A percentile compares a stretch with the other conserved stretches of the same genome.
phyloP scores from a whole-genome alignment of 2,797 vertebrate species.

The Phataginus tetradactyla region DNA sequence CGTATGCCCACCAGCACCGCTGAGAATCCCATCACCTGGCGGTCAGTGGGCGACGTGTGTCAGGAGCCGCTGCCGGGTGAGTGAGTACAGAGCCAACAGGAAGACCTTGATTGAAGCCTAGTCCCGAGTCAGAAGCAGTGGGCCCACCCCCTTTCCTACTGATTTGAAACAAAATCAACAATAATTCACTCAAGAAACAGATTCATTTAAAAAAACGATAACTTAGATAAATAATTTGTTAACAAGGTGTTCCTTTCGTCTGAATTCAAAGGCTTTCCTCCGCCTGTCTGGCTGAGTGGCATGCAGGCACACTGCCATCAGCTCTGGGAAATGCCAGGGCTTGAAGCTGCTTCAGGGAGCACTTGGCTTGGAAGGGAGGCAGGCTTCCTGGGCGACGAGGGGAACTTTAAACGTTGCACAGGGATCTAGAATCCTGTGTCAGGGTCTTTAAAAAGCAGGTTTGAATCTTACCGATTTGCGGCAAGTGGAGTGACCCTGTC shows the following conservation, averaged over 20 bases:
- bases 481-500: neutral
- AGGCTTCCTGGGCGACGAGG: neutral
- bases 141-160: neutral
- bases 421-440: neutral
- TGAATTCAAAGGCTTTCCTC: neutral
- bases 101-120: neutral
- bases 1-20: fast-evolving
- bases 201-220: neutral
- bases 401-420: neutral
- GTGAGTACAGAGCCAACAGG: neutral
- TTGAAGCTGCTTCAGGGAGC: neutral
- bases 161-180: neutral
- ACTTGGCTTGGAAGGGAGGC: neutral
- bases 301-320: neutral
- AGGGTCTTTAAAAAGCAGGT: neutral
- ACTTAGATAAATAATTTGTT: neutral
- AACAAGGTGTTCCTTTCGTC: neutral
- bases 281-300: fast-evolving
- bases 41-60: neutral
- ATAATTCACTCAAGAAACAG: neutral
- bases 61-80: neutral
- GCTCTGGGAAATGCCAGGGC: neutral
- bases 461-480: neutral
- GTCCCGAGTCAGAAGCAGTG: neutral
- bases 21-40: fast-evolving